phyloP scores from a whole-genome alignment of 1,140 invertebrate species.

The Proctacanthus coquilletti region DNA sequence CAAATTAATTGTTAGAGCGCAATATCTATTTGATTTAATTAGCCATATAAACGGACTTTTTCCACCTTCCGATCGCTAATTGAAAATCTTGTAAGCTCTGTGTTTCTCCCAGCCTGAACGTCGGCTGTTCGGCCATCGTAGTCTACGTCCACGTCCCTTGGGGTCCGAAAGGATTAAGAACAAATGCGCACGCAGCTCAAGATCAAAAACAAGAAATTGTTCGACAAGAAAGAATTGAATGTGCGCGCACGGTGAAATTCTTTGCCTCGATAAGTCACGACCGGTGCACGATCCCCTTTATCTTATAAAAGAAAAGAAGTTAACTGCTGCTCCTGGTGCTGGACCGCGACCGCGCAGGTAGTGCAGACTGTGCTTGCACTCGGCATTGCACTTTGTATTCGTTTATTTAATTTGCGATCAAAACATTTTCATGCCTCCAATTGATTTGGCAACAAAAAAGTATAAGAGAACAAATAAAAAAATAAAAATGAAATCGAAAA shows the following conservation, averaged over 20 bases:
- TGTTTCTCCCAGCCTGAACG: too few species aligned
- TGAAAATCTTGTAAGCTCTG: conserved; percentile 1
- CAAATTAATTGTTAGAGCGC: neutral
- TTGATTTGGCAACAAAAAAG: neutral
- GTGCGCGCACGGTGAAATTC: neutral
- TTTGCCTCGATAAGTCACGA: neutral
- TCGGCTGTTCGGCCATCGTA: too few species aligned
- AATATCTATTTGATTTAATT: too few species aligned
- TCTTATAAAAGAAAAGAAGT: neutral
- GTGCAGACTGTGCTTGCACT: neutral
- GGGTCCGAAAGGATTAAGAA: too few species aligned
- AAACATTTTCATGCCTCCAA: neutral
- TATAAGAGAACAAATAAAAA: neutral
- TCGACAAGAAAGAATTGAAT: neutral
- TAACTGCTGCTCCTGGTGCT: neutral
- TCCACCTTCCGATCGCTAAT: neutral
- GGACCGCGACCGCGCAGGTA: too few species aligned
- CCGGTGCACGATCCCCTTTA: neutral
- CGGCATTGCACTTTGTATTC: neutral
- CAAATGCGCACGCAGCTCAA: too few species aligned
- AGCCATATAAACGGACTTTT: too few species aligned
- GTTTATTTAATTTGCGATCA: neutral
- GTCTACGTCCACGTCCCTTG: too few species aligned
- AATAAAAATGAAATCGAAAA: neutral
- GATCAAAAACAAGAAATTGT: neutral